These are phyloP conservation scores for Tortricodes alternella DNA, from an alignment of 2,888 invertebrate species.

Conservation along the genomic window DNA sequence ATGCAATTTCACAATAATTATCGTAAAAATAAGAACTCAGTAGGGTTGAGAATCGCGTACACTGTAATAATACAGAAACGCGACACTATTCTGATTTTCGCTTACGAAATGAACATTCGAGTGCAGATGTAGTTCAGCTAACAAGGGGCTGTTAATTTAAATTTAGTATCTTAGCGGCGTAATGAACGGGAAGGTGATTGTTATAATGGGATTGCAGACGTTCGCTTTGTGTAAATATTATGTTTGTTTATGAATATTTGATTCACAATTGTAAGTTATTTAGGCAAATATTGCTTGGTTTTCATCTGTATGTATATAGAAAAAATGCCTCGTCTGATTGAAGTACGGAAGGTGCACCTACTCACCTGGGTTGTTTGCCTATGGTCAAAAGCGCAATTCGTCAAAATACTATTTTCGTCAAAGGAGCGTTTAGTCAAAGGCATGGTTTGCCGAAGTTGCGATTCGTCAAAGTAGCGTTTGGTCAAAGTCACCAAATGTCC, in stretches of 20 bases:
- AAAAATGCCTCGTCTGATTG: no score
- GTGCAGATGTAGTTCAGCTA: constrained; percentile 74
- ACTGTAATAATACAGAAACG: constrained; percentile 20
- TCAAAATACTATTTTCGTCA: no score
- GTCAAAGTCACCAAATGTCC: no score
- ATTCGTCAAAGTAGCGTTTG: no score
- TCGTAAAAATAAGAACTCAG: not conserved
- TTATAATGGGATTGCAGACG: constrained; percentile 74
- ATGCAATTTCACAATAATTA: not conserved
- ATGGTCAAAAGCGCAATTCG: no score
- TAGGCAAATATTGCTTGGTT: no score
- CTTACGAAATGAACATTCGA: constrained; percentile 72
- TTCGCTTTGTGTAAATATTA: constrained; percentile 36
- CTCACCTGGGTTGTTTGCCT: no score
- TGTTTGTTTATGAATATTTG: constrained; percentile 5
- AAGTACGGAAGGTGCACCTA: no score
- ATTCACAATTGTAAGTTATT: not conserved
- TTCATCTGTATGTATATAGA: no score
- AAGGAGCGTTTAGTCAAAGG: no score
- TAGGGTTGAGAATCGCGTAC: constrained; percentile 3
- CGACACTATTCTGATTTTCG: constrained; percentile 54
- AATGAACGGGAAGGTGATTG: constrained; percentile 81
- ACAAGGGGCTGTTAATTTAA: constrained; percentile 81
- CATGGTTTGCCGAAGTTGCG: no score
- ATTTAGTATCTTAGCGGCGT: constrained; percentile 79